A percentile compares a stretch with the other conserved stretches of the same genome.
These are phyloP conservation scores for Apis dorsata DNA, from an alignment of 1,140 invertebrate species.

Conservation along the genomic window DNA sequence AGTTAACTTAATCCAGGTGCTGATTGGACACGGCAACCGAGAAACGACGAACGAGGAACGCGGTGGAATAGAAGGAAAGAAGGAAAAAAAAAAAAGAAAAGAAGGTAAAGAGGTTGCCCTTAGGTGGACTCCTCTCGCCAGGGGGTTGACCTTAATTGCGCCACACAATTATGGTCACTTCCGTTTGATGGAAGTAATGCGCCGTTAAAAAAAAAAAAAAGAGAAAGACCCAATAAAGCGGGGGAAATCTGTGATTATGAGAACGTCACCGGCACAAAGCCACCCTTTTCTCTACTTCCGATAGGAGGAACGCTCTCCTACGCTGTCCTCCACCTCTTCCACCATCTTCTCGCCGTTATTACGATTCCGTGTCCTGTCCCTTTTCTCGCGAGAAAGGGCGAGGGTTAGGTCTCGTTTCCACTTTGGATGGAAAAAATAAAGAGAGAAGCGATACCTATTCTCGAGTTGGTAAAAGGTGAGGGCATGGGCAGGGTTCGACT, in stretches of 20 bases:
- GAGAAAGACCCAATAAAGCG: conserved; percentile 32
- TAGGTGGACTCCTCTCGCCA: neutral
- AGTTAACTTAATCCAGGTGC: conserved; percentile 59
- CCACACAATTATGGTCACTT: conserved; percentile 66
- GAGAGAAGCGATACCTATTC: neutral
- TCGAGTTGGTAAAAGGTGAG: neutral
- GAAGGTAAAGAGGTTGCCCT: conserved; percentile 22
- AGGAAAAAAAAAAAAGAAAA: neutral
- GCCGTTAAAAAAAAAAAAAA: conserved; percentile 43
- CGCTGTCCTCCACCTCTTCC: no score
- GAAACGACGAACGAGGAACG: neutral
- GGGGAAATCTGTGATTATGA: conserved; percentile 51
- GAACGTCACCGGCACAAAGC: conserved; percentile 60
- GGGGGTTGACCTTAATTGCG: conserved; percentile 58
- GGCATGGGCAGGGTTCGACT: neutral
- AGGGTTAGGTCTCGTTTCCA: neutral
- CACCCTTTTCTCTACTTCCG: conserved; percentile 8
- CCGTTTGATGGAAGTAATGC: conserved; percentile 62
- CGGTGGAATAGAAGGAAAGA: conserved; percentile 2
- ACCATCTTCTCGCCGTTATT: neutral
- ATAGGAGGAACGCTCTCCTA: conserved; percentile 33
- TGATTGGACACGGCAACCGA: conserved; percentile 54
- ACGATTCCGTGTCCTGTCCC: conserved; percentile 3
- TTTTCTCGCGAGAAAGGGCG: neutral
- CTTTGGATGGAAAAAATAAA: neutral